These are phyloP conservation scores for Gobionotothen gibberifrons DNA, from an alignment of 2,797 vertebrate genomes.

Conservation along the genomic window DNA sequence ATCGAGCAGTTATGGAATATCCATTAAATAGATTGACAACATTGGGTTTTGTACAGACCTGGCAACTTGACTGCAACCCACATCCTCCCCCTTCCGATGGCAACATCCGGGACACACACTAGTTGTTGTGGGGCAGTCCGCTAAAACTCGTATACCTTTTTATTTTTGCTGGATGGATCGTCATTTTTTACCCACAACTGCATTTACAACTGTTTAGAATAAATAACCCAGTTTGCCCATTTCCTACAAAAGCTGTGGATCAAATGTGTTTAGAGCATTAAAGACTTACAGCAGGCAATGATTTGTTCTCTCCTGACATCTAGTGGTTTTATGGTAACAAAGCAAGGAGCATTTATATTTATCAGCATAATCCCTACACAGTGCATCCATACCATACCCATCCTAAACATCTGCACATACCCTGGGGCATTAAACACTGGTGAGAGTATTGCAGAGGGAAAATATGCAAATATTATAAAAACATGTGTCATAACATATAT, in stretches of 20 bases:
- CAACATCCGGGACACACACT: constrained; percentile 72
- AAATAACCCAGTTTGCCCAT: rapidly evolving
- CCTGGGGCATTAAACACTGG: not conserved
- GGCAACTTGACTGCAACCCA: constrained; percentile 62
- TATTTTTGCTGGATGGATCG: not conserved
- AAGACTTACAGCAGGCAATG: not conserved
- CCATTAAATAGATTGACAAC: not conserved
- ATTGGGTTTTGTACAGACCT: constrained; percentile 26
- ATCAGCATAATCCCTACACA: not conserved
- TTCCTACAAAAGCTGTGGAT: not conserved
- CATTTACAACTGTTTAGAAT: not conserved
- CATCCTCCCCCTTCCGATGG: constrained; percentile 53
- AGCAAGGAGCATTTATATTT: constrained; percentile 15
- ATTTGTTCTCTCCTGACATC: constrained; percentile 66
- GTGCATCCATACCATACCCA: too few species aligned
- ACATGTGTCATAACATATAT: not conserved
- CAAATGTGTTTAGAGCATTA: not conserved
- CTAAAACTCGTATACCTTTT: constrained; percentile 30
- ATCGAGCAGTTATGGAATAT: not conserved
- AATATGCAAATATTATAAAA: not conserved
- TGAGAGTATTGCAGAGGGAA: not conserved
- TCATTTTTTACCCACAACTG: not conserved
- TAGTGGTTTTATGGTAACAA: constrained; percentile 49
- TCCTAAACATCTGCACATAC: not conserved
- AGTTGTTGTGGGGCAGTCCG: constrained; percentile 5